These are phyloP conservation scores for Acheta domesticus DNA, from an alignment of 2,888 invertebrate species.

Conservation along the genomic window DNA sequence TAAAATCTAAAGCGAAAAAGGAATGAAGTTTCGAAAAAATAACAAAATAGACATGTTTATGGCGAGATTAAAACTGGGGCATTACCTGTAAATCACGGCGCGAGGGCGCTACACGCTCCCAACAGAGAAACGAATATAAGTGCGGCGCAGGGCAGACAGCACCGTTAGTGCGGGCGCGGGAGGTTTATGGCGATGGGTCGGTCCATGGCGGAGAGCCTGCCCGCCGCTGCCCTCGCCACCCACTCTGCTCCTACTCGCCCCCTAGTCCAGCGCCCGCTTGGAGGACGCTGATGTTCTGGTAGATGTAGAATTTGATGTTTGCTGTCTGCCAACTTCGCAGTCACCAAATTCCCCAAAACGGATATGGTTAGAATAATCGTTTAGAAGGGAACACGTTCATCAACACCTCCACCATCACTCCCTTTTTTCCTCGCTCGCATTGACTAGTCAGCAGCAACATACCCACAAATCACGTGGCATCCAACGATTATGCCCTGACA, in stretches of 20 bases:
- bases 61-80: conserved; percentile 18
- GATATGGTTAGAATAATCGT: too few relatives aligned
- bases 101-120: background rate
- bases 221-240: background rate
- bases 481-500: background rate
- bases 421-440: too few relatives aligned
- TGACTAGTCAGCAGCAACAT: background rate
- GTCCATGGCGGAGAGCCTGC: background rate
- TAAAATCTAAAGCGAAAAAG: background rate
- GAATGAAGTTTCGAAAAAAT: background rate
- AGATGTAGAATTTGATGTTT: too few relatives aligned
- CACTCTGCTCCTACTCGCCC: background rate
- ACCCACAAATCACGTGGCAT: background rate
- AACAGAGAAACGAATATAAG: background rate
- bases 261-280: too few relatives aligned
- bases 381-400: too few relatives aligned
- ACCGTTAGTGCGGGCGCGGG: background rate
- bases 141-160: background rate
- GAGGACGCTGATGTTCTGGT: too few relatives aligned
- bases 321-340: too few relatives aligned
- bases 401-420: too few relatives aligned
- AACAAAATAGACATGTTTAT: background rate
- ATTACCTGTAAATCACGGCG: background rate
- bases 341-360: too few relatives aligned
- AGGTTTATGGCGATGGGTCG: background rate